Conservation (phyloP, 2,797 vertebrate species). For the Acanthopagrus latus region DNA sequence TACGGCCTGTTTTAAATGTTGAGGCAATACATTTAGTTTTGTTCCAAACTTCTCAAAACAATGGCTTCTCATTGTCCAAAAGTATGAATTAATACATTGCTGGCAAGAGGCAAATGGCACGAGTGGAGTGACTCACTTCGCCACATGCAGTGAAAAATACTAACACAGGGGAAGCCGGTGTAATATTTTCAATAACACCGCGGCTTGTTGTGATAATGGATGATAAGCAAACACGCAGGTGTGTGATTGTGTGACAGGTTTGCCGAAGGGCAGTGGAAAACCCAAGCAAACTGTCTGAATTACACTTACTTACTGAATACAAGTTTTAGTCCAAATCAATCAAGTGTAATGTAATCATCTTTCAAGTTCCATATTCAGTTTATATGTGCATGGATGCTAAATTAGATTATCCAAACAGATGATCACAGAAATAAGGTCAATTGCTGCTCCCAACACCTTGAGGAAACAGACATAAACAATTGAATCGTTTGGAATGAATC, state of each 20-base stretch:
- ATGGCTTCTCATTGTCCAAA: background rate
- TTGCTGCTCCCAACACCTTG: background rate
- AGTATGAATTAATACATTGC: background rate
- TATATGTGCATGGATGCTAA: background rate
- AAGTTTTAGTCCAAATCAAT: background rate
- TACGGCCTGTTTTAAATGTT: background rate
- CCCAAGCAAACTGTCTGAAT: too few species aligned
- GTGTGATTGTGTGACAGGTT: background rate
- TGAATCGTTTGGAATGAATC: background rate
- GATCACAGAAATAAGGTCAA: background rate
- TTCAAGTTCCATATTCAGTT: background rate
- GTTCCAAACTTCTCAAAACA: background rate
- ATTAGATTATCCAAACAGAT: background rate
- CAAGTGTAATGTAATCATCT: background rate
- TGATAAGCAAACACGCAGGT: background rate
- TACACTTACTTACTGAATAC: background rate
- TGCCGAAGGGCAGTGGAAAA: background rate
- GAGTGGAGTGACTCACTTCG: background rate
- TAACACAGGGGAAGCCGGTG: background rate
- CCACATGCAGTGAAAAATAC: background rate
- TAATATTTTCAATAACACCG: background rate
- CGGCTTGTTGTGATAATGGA: too few species aligned
- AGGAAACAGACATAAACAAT: background rate
- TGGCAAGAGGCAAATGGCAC: background rate
- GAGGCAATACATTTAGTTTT: slow-evolving; percentile 1